These are phyloP conservation scores for Notechis scutatus DNA, from an alignment of 2,113 vertebrate genomes.

Conservation along the genomic window DNA sequence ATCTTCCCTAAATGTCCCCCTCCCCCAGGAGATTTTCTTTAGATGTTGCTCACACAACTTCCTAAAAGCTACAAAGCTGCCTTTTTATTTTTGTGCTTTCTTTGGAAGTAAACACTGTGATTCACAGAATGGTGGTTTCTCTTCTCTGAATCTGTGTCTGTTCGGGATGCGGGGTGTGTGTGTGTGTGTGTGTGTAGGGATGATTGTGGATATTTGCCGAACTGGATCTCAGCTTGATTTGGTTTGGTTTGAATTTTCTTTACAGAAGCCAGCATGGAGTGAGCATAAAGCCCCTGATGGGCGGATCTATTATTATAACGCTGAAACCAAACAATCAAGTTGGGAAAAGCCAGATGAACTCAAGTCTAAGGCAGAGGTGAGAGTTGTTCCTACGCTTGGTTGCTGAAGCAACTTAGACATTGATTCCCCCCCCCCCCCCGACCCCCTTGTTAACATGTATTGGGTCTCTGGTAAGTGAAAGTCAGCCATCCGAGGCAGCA, in stretches of 20 bases:
- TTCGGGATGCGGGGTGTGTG: not conserved
- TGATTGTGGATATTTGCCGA: not conserved
- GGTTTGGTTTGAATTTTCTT: not conserved
- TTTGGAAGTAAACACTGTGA: not conserved
- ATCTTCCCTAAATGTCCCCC: not conserved
- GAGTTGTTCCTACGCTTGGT: not conserved
- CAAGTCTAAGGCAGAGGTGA: conserved; percentile 71
- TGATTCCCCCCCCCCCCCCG: not conserved
- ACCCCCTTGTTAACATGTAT: not conserved
- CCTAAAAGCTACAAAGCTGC: not conserved
- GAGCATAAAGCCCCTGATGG: conserved; percentile 72
- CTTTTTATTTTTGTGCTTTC: not conserved
- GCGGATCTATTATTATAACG: conserved; percentile 70
- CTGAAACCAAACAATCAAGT: conserved; percentile 69
- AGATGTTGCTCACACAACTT: not conserved
- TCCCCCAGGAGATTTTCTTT: not conserved
- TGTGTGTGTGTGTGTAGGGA: no score
- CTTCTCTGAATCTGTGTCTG: not conserved
- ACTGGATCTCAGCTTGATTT: not conserved
- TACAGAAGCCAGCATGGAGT: conserved; percentile 67
- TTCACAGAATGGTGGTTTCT: not conserved
- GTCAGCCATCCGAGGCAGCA: no score
- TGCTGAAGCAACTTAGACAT: not conserved
- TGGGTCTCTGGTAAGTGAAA: not conserved
- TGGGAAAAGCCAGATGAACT: conserved; percentile 74